These are phyloP conservation scores for Metaphire vulgaris DNA, from an alignment of 1,140 invertebrate species.

Conservation along the genomic window DNA sequence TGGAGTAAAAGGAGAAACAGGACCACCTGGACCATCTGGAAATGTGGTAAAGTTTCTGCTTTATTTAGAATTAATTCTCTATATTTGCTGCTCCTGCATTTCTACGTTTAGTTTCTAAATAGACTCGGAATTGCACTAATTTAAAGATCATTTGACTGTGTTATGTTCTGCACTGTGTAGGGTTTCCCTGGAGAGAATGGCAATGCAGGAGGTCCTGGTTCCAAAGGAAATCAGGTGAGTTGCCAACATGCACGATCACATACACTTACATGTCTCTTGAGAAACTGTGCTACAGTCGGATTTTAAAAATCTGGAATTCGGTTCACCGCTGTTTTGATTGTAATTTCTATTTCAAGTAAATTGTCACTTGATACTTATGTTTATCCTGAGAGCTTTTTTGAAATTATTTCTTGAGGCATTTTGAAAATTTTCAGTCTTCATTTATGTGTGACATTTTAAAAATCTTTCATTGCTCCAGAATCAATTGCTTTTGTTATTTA, in stretches of 20 bases:
- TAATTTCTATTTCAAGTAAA: too few species aligned
- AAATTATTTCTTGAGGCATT: too few species aligned
- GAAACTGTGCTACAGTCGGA: too few species aligned
- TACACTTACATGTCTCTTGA: background rate
- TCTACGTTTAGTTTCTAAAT: too few species aligned
- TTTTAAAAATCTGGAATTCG: too few species aligned
- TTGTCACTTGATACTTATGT: too few species aligned
- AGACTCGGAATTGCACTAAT: too few species aligned
- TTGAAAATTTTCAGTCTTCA: background rate
- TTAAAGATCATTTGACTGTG: too few species aligned
- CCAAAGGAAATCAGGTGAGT: background rate
- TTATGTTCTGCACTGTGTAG: background rate
- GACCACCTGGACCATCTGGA: background rate
- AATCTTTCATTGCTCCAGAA: slow-evolving; percentile 60
- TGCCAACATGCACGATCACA: background rate
- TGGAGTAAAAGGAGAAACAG: background rate
- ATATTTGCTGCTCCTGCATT: background rate
- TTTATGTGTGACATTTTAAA: background rate
- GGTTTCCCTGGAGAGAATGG: background rate
- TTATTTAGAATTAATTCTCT: too few species aligned
- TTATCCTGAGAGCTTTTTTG: too few species aligned
- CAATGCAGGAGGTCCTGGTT: background rate
- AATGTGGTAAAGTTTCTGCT: slow-evolving; percentile 3
- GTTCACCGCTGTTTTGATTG: too few species aligned
- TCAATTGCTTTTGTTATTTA: too few species aligned